Conservation (phyloP, 2,113 vertebrate species). For the Lates calcarifer region DNA sequence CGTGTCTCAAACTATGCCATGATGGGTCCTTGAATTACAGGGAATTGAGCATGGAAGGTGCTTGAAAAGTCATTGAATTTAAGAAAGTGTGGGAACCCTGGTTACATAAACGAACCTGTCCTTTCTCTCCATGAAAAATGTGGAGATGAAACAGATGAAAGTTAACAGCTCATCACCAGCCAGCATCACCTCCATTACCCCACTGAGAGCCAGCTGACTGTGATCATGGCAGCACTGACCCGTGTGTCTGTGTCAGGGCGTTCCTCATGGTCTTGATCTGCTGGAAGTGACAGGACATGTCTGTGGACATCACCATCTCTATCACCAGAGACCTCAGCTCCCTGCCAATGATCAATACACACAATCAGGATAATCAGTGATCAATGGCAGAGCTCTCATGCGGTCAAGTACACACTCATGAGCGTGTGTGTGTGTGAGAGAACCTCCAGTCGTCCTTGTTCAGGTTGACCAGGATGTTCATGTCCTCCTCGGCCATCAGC, state of each 20-base stretch:
- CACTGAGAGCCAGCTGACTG: no score
- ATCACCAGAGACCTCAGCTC: conserved; percentile 95
- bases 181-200: no score
- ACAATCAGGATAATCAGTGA: neutral
- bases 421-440: neutral
- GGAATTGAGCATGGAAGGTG: no score
- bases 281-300: conserved; percentile 99
- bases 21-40: no score
- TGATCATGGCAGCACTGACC: conserved; percentile 71
- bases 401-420: neutral
- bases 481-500: conserved; percentile 98
- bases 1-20: no score
- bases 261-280: conserved; percentile 98
- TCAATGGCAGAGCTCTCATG: neutral
- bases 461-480: conserved; percentile 96
- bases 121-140: no score
- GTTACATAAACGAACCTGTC: no score
- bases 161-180: no score
- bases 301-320: conserved; percentile 99
- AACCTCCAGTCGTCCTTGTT: conserved; percentile 99
- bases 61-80: no score
- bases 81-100: no score
- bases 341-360: conserved; percentile 77
- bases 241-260: conserved; percentile 91
- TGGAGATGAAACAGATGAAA: no score